Percentiles rank a stretch among this genome's conserved stretches.
Evolutionary conservation across 2,113 vertebrate genomes (phyloP).

Genomic region (Falco punctatus): DNA sequence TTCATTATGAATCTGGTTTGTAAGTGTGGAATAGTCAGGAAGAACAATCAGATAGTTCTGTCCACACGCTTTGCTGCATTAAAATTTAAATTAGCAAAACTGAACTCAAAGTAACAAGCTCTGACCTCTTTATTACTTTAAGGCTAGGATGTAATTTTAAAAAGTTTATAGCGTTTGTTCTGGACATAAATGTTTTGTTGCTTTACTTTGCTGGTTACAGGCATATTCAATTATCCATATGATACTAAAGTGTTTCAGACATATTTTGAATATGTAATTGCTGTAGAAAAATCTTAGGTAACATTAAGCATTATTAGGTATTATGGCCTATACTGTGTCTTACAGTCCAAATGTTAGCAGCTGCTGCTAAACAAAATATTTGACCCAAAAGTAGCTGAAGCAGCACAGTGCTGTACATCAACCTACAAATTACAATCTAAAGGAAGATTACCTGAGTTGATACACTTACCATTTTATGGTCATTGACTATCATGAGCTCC

Average conservation of each 20-base stretch:
- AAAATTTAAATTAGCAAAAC: not conserved
- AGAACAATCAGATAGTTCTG: not conserved
- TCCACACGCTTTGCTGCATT: not conserved
- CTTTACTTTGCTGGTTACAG: not conserved
- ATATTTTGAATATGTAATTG: not conserved
- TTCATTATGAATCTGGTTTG: not conserved
- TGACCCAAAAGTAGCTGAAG: not conserved
- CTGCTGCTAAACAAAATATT: not conserved
- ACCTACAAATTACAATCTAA: not conserved
- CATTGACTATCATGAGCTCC: constrained; percentile 96
- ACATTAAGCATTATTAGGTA: not conserved
- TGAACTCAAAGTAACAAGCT: not conserved
- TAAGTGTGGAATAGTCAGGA: not conserved
- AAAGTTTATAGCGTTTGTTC: not conserved
- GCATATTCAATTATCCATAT: not conserved
- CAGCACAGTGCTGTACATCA: not conserved
- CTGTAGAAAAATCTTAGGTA: not conserved
- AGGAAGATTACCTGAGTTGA: not conserved
- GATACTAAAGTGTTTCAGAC: not conserved
- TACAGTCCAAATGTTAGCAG: not conserved
- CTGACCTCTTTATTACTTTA: not conserved
- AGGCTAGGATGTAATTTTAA: not conserved
- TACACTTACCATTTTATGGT: constrained; percentile 91
- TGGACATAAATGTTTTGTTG: not conserved
- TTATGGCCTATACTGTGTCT: not conserved